Base-by-base conservation (phyloP, 2,888 invertebrate species). In the Camponotus fellah region DNA sequence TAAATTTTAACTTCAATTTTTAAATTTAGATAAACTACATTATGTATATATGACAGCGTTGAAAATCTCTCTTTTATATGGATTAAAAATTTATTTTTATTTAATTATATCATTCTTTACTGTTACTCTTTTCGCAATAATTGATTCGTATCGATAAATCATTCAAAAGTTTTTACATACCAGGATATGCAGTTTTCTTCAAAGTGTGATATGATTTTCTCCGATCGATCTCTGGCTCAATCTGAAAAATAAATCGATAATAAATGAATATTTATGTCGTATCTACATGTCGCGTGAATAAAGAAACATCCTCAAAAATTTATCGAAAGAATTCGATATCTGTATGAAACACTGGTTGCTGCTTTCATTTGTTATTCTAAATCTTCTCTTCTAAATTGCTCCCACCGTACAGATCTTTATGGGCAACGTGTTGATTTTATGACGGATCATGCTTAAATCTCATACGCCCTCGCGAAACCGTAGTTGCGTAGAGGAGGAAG, bases 161-260 rank as follows among this genome's bases (percentile, higher is more conserved):
- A 60, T 53, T 66, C 0, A 34, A 71, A 71, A 12, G 4, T 60
- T 60, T 72, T 46, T 12, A 79, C 79, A 8, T 80, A 80, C 79
- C 12, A 17, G 14, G 46, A n/a, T 34, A 46, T 43, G 14, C 21
- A 32, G 53, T 40, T 37, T 6, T n/a, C 12, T 12, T 26, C 62
- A 34, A 17, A 17, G 26, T 17, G 34, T 21, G 21, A 60, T 37
- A 40, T 46, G 46, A 3, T 17, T 53, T n/a, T 21, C 60, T 60
- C 60, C 43, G 34, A 71, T 72, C 72, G 56, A 56, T 68, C 68
- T n/a, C n/a, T 21, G 40, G 58, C 10, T 21, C 58, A 10, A 10
- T 37, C 79, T 80, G 72, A 62, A 80, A 80, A 80, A 21, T 26
- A 26, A 80, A 79, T 6, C 12, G 32, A 21, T 71, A 34, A 71